phyloP scores from a whole-genome alignment of 2,797 vertebrate species.

The Varecia variegata region DNA sequence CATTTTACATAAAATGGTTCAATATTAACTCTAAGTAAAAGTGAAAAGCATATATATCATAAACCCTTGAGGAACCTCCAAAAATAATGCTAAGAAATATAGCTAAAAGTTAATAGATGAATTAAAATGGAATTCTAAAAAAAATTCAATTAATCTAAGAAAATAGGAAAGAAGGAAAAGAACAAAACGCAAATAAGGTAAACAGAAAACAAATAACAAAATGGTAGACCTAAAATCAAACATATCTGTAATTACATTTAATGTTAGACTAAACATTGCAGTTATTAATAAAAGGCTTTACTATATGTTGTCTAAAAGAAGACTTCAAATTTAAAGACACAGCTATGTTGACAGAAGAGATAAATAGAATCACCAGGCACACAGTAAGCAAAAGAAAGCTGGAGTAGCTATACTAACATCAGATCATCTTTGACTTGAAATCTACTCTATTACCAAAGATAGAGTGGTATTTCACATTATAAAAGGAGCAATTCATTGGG shows the following conservation, averaged over 20 bases:
- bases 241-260: neutral
- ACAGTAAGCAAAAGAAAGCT: no score
- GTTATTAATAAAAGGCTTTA: neutral
- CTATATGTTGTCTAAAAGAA: neutral
- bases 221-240: neutral
- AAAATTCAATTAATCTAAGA: conserved; percentile 7
- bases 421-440: neutral
- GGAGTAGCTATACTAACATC: neutral
- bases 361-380: no score
- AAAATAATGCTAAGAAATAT: neutral
- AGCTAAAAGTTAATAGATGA: neutral
- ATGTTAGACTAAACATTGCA: neutral
- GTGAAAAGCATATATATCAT: neutral
- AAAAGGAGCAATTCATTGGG: neutral
- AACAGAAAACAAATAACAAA: neutral
- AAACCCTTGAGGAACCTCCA: neutral
- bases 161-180: neutral
- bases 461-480: conserved; percentile 3
- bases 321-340: neutral
- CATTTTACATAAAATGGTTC: neutral
- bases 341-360: neutral
- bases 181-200: conserved; percentile 2
- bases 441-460: conserved; percentile 3
- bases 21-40: conserved; percentile 18
- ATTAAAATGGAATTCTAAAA: conserved; percentile 3